A percentile compares a stretch with the other conserved stretches of the same genome.
phyloP scores from a whole-genome alignment of 2,797 vertebrate genomes.

The Sardinella longiceps region DNA sequence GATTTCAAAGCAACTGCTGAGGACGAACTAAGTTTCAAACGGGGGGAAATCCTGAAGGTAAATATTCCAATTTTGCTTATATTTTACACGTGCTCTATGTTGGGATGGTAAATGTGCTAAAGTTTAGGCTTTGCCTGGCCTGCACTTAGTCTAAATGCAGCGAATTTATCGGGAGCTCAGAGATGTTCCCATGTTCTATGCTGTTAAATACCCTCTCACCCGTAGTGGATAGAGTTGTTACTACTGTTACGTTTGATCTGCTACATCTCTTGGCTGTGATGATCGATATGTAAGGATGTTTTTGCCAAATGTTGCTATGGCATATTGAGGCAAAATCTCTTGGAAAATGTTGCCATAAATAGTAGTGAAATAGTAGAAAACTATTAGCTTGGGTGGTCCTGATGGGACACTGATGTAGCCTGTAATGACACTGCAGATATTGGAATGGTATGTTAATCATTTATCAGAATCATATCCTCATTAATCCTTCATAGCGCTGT shows the following conservation, averaged over 20 bases:
- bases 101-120: neutral
- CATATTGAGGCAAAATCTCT: neutral
- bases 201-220: neutral
- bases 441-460: neutral
- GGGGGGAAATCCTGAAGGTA: slow-evolving; percentile 97
- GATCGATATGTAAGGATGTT: neutral
- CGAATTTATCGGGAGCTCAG: neutral
- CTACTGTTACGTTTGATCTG: neutral
- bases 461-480: neutral
- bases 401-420: neutral
- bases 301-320: neutral
- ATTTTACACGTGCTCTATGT: slow-evolving; percentile 8
- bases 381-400: neutral
- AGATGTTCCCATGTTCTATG: neutral
- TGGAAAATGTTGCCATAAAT: too few species aligned
- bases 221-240: neutral
- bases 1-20: slow-evolving; percentile 99
- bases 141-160: neutral
- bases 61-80: slow-evolving; percentile 25
- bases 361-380: too few species aligned
- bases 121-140: neutral
- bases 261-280: neutral
- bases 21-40: slow-evolving; percentile 98
- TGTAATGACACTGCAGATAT: neutral
- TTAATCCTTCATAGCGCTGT: neutral